phyloP scores from a whole-genome alignment of 1,140 invertebrate species.

The Lepidurus packardi region DNA sequence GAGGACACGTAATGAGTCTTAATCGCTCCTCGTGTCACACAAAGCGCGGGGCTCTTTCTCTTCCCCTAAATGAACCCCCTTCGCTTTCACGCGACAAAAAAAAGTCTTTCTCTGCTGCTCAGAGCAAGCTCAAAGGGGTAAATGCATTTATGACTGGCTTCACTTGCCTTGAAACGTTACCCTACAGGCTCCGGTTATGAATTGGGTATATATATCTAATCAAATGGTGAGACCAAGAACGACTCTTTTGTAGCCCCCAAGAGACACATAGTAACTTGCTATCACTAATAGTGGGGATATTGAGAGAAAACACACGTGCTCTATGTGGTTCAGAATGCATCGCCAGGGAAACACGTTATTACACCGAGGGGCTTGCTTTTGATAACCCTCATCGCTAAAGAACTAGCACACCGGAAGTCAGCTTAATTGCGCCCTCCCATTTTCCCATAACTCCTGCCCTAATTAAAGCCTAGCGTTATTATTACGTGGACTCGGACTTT shows the following conservation, averaged over 20 bases:
- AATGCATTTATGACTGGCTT: not conserved
- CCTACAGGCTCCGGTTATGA: no score
- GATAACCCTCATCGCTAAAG: not conserved
- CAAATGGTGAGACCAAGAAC: not conserved
- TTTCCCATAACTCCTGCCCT: not conserved
- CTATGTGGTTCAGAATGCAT: constrained; percentile 25
- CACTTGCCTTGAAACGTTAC: no score
- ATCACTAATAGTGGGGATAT: not conserved
- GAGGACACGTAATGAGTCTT: constrained; percentile 28
- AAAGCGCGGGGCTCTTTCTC: not conserved
- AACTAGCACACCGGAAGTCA: no score
- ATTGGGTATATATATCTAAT: not conserved
- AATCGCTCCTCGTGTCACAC: constrained; percentile 25
- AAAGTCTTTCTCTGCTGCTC: not conserved
- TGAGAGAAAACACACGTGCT: not conserved
- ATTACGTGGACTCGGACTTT: no score
- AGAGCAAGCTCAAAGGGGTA: not conserved
- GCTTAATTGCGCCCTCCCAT: not conserved
- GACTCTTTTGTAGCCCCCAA: constrained; percentile 3
- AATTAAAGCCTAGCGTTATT: no score
- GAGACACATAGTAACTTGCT: not conserved
- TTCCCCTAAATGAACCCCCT: not conserved
- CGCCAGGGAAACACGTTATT: constrained; percentile 40
- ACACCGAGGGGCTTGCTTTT: constrained; percentile 32
- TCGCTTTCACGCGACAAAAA: not conserved